Conservation (phyloP, 2,888 invertebrate species). For the Crepidodera aurea region DNA sequence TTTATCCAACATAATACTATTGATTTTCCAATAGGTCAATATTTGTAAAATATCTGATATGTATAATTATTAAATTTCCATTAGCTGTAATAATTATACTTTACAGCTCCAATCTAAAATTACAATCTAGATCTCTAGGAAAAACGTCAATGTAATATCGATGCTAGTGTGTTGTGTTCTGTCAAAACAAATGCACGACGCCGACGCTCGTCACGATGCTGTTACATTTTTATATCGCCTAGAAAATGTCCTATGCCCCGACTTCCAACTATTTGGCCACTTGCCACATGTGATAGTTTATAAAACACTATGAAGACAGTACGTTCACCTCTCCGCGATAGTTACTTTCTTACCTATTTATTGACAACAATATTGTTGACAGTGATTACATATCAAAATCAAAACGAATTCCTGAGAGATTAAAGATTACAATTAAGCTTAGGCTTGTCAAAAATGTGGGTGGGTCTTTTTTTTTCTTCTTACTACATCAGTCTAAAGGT, state of each 20-base stretch:
- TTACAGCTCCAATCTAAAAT: too few relatives aligned
- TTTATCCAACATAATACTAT: too few relatives aligned
- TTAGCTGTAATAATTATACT: too few relatives aligned
- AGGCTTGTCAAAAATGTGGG: not conserved
- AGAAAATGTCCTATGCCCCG: conserved; percentile 11
- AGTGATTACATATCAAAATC: not conserved
- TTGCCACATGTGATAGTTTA: conserved; percentile 21
- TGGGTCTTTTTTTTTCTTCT: not conserved
- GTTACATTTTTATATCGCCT: not conserved
- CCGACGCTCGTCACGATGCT: too few relatives aligned
- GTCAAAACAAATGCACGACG: too few relatives aligned
- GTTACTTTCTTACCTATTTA: not conserved
- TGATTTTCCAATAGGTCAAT: too few relatives aligned
- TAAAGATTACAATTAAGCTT: not conserved
- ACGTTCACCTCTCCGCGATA: conserved; percentile 14
- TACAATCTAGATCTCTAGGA: too few relatives aligned
- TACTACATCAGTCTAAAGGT: not conserved
- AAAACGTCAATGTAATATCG: too few relatives aligned
- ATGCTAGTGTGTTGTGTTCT: too few relatives aligned
- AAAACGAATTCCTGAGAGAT: not conserved
- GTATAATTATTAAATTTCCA: too few relatives aligned
- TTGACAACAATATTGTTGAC: not conserved
- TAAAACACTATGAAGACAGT: conserved; percentile 15
- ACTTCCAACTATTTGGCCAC: conserved; percentile 14
- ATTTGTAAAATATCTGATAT: too few relatives aligned